Conservation (phyloP, 2,888 invertebrate genomes). For the Tenthredo scrophulariae region DNA sequence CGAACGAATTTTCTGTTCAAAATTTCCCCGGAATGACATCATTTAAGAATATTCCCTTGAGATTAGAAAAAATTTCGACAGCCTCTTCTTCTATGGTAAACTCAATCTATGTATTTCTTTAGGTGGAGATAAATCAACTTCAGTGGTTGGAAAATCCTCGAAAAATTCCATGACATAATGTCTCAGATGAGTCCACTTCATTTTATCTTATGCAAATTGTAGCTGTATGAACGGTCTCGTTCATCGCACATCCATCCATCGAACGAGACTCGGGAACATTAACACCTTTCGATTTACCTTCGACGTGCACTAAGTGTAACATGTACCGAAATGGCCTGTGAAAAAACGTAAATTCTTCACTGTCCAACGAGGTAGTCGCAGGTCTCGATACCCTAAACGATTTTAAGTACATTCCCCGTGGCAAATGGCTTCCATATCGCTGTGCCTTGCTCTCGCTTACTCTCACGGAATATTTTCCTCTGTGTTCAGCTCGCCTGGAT, state of each 20-base stretch:
- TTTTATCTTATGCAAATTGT: neutral
- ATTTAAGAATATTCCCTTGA: too few relatives aligned
- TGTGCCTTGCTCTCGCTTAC: neutral
- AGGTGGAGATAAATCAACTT: neutral
- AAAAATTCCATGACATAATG: neutral
- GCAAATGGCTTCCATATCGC: constrained; percentile 19
- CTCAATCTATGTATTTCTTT: too few relatives aligned
- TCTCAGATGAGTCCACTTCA: neutral
- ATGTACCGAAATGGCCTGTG: neutral
- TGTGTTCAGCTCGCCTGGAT: neutral
- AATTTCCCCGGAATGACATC: neutral
- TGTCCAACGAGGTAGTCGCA: neutral
- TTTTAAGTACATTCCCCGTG: constrained; percentile 33
- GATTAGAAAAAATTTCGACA: neutral
- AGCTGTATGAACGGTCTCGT: neutral
- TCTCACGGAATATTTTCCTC: neutral
- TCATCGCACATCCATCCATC: neutral
- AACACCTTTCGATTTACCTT: neutral
- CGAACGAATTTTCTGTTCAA: neutral
- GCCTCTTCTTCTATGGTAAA: neutral
- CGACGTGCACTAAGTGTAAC: neutral
- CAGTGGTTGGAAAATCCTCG: neutral
- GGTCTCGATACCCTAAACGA: constrained; percentile 22
- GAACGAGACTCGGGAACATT: neutral
- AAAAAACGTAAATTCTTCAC: neutral